These are phyloP conservation scores for Notiomystis cincta DNA, from an alignment of 2,113 vertebrate species.

Conservation along the genomic window DNA sequence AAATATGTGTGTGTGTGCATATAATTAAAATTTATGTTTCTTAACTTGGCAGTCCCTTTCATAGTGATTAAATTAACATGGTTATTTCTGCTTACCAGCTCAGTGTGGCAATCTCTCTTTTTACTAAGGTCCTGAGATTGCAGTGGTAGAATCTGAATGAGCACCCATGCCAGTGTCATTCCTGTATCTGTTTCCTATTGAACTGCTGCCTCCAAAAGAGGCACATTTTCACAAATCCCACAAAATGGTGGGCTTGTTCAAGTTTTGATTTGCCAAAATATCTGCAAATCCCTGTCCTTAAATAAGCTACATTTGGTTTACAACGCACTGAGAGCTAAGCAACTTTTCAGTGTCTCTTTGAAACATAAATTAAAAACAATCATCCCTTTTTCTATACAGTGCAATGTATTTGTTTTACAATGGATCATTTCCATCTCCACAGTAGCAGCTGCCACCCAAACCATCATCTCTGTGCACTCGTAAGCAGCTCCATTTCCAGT, in stretches of 20 bases:
- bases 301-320: background rate
- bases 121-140: background rate
- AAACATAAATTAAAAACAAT: slow-evolving; percentile 51
- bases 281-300: background rate
- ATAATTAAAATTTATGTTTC: slow-evolving; percentile 34
- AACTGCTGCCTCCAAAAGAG: background rate
- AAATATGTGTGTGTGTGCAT: background rate
- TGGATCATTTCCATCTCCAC: slow-evolving; percentile 73
- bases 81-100: slow-evolving; percentile 31
- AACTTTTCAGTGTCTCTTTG: slow-evolving; percentile 45
- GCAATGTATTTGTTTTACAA: slow-evolving; percentile 61
- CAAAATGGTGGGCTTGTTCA: slow-evolving; percentile 27
- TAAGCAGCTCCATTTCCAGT: slow-evolving; percentile 73
- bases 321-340: background rate
- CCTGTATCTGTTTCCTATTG: background rate
- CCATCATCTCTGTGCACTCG: slow-evolving; percentile 66
- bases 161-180: background rate
- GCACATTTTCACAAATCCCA: background rate
- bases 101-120: background rate
- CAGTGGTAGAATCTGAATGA: background rate
- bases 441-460: slow-evolving; percentile 76
- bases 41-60: slow-evolving; percentile 18
- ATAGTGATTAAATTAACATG: slow-evolving; percentile 30
- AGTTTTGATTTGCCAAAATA: background rate
- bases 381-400: slow-evolving; percentile 47